phyloP scores from a whole-genome alignment of 2,797 vertebrate genomes.

The Urocyon cinereoargenteus region DNA sequence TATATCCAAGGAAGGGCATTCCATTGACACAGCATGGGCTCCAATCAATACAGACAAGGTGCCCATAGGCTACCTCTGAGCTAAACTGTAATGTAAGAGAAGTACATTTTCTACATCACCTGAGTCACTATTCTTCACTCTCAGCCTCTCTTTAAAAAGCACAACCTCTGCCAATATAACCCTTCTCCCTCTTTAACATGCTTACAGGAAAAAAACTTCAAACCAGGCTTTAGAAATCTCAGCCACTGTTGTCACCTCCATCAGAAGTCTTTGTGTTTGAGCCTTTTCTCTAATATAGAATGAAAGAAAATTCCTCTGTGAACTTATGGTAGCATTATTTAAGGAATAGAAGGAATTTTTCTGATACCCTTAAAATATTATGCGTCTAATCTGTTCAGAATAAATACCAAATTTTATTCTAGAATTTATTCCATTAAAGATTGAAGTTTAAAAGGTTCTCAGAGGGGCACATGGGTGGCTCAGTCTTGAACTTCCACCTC shows the following conservation, averaged over 20 bases:
- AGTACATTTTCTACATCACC: slow-evolving; percentile 1
- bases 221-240: not conserved
- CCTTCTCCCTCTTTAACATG: not conserved
- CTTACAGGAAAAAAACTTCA: not conserved
- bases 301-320: slow-evolving; percentile 15
- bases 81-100: not conserved
- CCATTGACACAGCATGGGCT: slow-evolving; percentile 75
- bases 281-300: not conserved
- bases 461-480: not conserved
- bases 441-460: not conserved
- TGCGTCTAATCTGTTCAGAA: not conserved
- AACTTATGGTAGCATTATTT: not conserved
- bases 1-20: slow-evolving; percentile 72
- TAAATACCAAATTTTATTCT: not conserved
- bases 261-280: slow-evolving; percentile 31
- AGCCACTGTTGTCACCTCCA: not conserved
- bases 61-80: not conserved
- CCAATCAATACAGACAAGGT: slow-evolving; percentile 24
- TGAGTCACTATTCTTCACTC: not conserved
- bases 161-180: not conserved
- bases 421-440: slow-evolving; percentile 4
- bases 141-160: not conserved
- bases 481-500: not conserved
- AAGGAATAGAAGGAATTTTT: not conserved
- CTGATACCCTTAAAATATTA: not conserved